These are phyloP conservation scores for Calliphora vomitoria DNA, from an alignment of 2,888 invertebrate species.

Conservation along the genomic window DNA sequence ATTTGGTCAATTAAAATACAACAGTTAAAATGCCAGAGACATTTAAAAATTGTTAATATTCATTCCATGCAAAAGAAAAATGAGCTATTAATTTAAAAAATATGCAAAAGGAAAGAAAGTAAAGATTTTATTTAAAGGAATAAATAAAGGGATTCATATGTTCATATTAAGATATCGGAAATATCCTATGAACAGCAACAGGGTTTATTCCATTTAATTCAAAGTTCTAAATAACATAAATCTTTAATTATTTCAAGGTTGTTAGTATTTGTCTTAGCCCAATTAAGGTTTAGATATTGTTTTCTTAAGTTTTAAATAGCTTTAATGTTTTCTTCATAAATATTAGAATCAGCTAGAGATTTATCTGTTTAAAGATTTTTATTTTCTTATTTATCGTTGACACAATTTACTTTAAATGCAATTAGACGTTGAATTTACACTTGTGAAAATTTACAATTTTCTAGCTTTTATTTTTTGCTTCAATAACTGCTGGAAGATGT, in stretches of 20 bases:
- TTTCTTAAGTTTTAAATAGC: slow-evolving; percentile 7
- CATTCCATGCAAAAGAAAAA: background rate
- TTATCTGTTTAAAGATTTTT: background rate
- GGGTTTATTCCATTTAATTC: background rate
- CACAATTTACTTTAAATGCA: slow-evolving; percentile 58
- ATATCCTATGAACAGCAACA: too few relatives aligned
- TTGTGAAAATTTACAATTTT: slow-evolving; percentile 34
- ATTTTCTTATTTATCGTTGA: slow-evolving; percentile 13
- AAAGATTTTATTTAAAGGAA: background rate
- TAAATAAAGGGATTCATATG: background rate
- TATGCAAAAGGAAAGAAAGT: background rate
- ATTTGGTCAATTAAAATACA: slow-evolving; percentile 4
- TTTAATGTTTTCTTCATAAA: background rate
- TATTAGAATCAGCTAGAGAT: background rate
- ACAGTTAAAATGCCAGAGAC: background rate
- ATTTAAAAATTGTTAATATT: background rate
- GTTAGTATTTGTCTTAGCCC: too few relatives aligned
- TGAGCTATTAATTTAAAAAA: background rate
- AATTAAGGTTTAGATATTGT: too few relatives aligned
- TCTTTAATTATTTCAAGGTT: background rate
- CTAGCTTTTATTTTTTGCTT: slow-evolving; percentile 11
- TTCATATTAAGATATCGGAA: too few relatives aligned
- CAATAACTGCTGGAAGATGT: slow-evolving; percentile 21
- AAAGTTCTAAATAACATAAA: background rate
- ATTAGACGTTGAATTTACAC: slow-evolving; percentile 59